Base-by-base conservation (phyloP, 2,888 invertebrate species). In the Melieria picta region DNA sequence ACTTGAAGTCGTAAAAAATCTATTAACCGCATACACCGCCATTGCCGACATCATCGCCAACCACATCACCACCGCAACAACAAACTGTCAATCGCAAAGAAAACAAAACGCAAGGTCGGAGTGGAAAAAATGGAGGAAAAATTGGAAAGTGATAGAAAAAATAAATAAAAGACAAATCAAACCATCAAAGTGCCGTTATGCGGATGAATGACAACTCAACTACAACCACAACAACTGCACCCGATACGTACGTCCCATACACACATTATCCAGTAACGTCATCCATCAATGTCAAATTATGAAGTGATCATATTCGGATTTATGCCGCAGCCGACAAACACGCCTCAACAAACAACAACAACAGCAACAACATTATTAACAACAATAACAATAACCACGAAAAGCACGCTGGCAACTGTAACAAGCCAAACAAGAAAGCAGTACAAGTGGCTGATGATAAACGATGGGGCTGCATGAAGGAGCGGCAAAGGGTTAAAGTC, bases 301-400 rank as follows among this genome's bases (percentile, higher is more conserved):
- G 86, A 85, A 85, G 86, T 85, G 85, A 86, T 85, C 86, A 86
- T 85, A 86, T 86, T 85, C 81, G 84, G 84, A 84, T 85, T 85
- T 85, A 83, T 84, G 82, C 82, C 81, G 77, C 81, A 79, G 74
- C 69, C 71, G 70, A 68, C 30, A 30, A 30, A 73, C 69, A 73
- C 58, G 67, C 57, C 62, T 72, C 63, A 61, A 74, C 68, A 74
- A 71, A 75, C 73, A 68, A 70, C 72, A 71, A 73, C 72, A 57
- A 16, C 69, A 69, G 68, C 55, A 43, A 61, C 50, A 57, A 30
- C 45, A 52, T 55, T 42, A 30, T 30, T 30, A 30, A 30, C 30
- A 30, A 30, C 30, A 30, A 30, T 30, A 30, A 30, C 30, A 30
- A 57, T 50, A 30, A 50, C 47, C 43, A 60, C 43, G 60, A 67